phyloP scores from a whole-genome alignment of 2,113 vertebrate species.

The Potamarius usumacintae region DNA sequence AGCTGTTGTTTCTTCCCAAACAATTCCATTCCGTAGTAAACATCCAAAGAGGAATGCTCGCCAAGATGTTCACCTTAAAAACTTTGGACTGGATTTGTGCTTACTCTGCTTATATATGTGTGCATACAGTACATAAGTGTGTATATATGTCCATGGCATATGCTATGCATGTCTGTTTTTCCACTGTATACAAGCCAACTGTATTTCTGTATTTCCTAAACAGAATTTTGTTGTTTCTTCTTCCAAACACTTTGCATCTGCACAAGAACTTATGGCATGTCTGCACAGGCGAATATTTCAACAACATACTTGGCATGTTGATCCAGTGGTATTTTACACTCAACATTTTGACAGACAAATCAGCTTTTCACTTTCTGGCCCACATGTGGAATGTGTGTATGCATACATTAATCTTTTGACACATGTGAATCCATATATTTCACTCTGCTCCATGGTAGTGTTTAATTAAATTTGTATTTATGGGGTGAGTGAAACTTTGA shows the following conservation, averaged over 20 bases:
- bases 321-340: constrained; percentile 24
- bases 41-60: neutral
- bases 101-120: neutral
- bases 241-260: constrained; percentile 5
- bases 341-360: constrained; percentile 41
- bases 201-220: constrained; percentile 11
- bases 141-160: neutral
- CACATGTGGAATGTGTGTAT: constrained; percentile 41
- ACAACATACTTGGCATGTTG: constrained; percentile 33
- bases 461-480: neutral
- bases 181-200: neutral
- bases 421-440: constrained; percentile 25
- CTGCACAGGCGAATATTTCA: constrained; percentile 46
- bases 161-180: neutral
- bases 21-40: constrained; percentile 4
- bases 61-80: neutral
- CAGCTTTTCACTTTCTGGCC: constrained; percentile 25
- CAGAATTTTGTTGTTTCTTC: constrained; percentile 19
- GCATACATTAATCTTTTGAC: constrained; percentile 33
- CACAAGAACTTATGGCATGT: constrained; percentile 9
- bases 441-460: neutral
- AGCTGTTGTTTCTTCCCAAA: neutral
- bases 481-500: neutral
- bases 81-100: neutral
- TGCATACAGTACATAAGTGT: neutral